Percentiles rank a stretch among this genome's conserved stretches.
Evolutionary conservation across 2,797 vertebrate species (phyloP).

Genomic region (Ctenochaetus hawaiiensis): DNA sequence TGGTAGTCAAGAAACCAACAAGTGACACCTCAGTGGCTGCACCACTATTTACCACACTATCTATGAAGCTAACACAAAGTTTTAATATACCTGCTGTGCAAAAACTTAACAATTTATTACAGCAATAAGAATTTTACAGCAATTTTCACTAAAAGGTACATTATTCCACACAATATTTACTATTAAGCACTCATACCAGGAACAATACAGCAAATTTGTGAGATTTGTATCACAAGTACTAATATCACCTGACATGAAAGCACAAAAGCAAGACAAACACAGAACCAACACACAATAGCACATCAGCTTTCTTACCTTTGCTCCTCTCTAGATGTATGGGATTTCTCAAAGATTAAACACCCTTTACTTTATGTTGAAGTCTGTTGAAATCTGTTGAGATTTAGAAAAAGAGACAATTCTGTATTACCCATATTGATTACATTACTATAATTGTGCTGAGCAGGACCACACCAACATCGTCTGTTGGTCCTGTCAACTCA

Average conservation of each 20-base stretch:
- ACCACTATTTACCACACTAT: too few relatives aligned
- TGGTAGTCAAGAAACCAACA: too few relatives aligned
- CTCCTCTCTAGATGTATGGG: constrained; percentile 44
- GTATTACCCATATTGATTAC: constrained; percentile 49
- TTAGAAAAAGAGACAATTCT: constrained; percentile 45
- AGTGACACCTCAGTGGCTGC: too few relatives aligned
- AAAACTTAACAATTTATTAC: constrained; percentile 7
- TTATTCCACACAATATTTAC: background rate
- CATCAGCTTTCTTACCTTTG: constrained; percentile 59
- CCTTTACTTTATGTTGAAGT: constrained; percentile 45
- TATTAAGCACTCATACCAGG: background rate
- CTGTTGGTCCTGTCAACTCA: constrained; percentile 27
- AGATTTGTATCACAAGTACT: background rate
- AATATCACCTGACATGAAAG: too few relatives aligned
- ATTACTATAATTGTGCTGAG: constrained; percentile 16
- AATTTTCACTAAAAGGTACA: background rate
- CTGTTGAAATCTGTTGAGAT: constrained; percentile 43
- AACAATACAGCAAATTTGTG: background rate
- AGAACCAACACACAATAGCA: background rate
- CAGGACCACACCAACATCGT: constrained; percentile 29
- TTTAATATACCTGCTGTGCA: constrained; percentile 11
- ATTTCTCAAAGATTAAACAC: constrained; percentile 30
- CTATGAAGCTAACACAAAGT: background rate
- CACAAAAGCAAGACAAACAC: background rate
- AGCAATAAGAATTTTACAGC: background rate